These are phyloP conservation scores for Oryzias sinensis DNA, from an alignment of 2,797 vertebrate species.

Conservation along the genomic window DNA sequence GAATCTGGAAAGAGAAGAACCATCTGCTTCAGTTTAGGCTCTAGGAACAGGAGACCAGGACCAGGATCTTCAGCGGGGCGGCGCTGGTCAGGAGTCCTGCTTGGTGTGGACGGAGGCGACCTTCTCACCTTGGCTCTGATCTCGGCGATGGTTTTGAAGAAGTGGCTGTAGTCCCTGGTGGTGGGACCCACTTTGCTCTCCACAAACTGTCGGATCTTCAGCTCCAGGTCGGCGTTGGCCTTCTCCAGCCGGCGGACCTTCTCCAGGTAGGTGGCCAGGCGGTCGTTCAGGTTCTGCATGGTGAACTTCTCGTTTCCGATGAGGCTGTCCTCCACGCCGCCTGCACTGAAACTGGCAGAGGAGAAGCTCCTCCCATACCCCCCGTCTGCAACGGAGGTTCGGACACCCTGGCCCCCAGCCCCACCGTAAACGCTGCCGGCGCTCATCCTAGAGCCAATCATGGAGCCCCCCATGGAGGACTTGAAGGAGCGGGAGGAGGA, in stretches of 20 bases:
- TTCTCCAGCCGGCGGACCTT: conserved; percentile 82
- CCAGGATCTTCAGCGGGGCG: too few species aligned
- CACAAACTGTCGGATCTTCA: conserved; percentile 81
- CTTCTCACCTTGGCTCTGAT: conserved; percentile 78
- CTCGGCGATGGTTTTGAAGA: conserved; percentile 73
- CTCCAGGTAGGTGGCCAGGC: conserved; percentile 83
- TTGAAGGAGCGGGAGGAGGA: not conserved
- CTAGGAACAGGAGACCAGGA: not conserved
- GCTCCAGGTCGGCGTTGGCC: conserved; percentile 83
- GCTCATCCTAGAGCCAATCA: not conserved
- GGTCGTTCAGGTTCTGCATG: conserved; percentile 91
- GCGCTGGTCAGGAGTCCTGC: not conserved
- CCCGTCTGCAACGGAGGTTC: conserved; percentile 26
- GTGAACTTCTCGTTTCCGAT: conserved; percentile 57
- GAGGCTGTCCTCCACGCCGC: conserved; percentile 15
- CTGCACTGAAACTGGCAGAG: not conserved
- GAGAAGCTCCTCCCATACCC: conserved; percentile 11
- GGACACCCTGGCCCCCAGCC: conserved; percentile 8
- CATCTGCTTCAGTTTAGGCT: not conserved
- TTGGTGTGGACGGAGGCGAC: too few species aligned
- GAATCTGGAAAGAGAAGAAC: conserved; percentile 63
- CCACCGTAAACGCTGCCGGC: conserved; percentile 37
- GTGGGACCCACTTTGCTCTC: conserved; percentile 56
- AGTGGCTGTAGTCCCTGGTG: conserved; percentile 69
- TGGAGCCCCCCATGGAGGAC: not conserved